Evolutionary conservation across 2,797 vertebrate species (phyloP).

Genomic region (Fratercula arctica): DNA sequence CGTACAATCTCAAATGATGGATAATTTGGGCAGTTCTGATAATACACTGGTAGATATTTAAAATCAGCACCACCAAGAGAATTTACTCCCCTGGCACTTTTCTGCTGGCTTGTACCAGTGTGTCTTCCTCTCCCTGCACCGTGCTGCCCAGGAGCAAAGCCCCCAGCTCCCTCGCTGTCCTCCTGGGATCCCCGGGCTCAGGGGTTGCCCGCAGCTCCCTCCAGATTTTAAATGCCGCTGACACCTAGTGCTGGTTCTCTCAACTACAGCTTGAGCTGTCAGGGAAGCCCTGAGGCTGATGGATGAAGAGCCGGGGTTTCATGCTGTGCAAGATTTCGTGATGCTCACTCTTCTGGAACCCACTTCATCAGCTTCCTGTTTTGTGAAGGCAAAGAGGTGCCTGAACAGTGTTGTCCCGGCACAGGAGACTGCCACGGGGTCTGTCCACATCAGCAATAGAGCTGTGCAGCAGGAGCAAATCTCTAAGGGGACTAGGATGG

Average conservation of each 20-base stretch:
- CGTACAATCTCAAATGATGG: not conserved
- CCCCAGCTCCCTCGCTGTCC: not conserved
- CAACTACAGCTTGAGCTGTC: not conserved
- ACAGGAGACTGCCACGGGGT: not conserved
- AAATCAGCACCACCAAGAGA: not conserved
- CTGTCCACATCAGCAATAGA: not conserved
- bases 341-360: not conserved
- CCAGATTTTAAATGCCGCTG: not conserved
- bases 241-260: not conserved
- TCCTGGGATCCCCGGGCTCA: accelerated
- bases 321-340: accelerated
- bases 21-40: too few relatives aligned
- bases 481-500: not conserved
- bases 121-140: not conserved
- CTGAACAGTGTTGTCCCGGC: accelerated
- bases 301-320: not conserved
- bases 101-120: not conserved
- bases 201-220: not conserved
- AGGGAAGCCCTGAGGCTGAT: accelerated
- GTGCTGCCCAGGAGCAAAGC: not conserved
- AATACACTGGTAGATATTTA: not conserved
- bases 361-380: not conserved
- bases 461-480: not conserved
- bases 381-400: too few relatives aligned
- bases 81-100: too few relatives aligned